These are phyloP conservation scores for Azemiops feae DNA, from an alignment of 2,113 vertebrate genomes.

Conservation along the genomic window DNA sequence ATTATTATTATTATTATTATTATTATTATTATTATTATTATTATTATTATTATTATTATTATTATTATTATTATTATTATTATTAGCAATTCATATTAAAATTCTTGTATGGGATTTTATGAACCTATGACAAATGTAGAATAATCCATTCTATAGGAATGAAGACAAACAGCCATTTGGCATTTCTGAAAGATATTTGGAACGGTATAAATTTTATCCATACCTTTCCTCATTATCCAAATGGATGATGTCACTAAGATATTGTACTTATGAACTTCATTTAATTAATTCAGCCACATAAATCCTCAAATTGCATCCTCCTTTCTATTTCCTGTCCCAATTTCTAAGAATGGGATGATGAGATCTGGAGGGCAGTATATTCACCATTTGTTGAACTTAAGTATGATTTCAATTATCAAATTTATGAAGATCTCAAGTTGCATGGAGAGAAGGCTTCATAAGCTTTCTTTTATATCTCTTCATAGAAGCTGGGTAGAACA, in stretches of 20 bases:
- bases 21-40: too few species aligned
- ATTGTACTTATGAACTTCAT: neutral
- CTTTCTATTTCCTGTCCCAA: neutral
- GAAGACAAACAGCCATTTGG: neutral
- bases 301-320: neutral
- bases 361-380: neutral
- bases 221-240: neutral
- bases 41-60: too few species aligned
- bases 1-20: too few species aligned
- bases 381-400: neutral
- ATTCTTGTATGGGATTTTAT: neutral
- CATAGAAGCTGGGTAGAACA: neutral
- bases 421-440: neutral
- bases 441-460: neutral
- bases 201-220: neutral
- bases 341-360: neutral
- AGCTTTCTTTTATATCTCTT: neutral
- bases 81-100: slow-evolving; percentile 14
- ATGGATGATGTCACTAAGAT: neutral
- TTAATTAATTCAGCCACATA: neutral
- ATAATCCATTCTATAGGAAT: neutral
- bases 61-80: too few species aligned
- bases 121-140: neutral
- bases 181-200: neutral
- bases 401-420: neutral